These are phyloP conservation scores for Oenanthe oenanthe DNA, from an alignment of 2,113 vertebrate genomes.

Conservation along the genomic window DNA sequence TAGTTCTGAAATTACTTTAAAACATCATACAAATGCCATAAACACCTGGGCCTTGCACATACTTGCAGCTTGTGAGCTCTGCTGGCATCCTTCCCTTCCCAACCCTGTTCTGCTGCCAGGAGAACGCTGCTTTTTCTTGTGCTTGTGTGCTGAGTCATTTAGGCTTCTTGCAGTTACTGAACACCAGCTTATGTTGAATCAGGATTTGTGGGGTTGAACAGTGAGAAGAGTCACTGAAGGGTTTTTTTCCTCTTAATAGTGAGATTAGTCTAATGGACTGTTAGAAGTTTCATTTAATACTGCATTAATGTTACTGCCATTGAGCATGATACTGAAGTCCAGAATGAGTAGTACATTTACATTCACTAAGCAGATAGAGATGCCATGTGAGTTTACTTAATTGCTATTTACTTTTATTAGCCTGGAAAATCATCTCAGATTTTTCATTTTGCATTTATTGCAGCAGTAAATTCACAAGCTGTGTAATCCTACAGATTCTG, in stretches of 20 bases:
- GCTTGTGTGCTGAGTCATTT: neutral
- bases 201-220: neutral
- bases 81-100: neutral
- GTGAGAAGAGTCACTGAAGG: neutral
- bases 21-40: neutral
- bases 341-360: neutral
- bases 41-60: rapidly evolving
- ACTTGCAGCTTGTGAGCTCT: neutral
- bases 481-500: neutral
- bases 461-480: neutral
- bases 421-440: neutral
- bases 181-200: neutral
- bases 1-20: neutral
- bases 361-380: neutral
- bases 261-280: neutral
- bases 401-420: neutral
- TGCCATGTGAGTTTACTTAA: neutral
- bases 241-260: neutral
- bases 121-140: neutral
- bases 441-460: neutral
- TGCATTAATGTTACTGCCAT: neutral
- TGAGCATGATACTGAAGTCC: neutral
- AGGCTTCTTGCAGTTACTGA: neutral
- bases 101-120: neutral
- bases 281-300: neutral